Percentiles rank a stretch among this genome's conserved stretches.
Conservation (phyloP, 2,888 invertebrate species). For the Lagria hirta region DNA sequence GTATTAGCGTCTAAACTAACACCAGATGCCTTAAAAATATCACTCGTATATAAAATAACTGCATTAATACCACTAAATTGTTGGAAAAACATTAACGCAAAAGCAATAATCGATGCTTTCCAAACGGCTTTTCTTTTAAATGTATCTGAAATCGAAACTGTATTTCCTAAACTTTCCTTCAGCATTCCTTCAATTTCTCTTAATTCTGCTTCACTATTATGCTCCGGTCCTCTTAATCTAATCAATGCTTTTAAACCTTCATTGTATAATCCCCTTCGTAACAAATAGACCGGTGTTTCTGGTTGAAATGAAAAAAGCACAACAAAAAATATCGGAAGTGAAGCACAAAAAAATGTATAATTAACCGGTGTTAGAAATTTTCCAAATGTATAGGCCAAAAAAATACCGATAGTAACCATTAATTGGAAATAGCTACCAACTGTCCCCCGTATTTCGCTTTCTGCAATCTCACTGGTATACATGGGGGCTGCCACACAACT, state of each 20-base stretch:
- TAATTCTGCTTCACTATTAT: conserved; percentile 68
- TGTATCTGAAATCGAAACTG: conserved; percentile 34
- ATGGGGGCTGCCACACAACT: conserved; percentile 83
- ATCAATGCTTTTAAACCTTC: conserved; percentile 70
- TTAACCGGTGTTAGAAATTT: conserved; percentile 48
- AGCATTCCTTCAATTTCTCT: conserved; percentile 55
- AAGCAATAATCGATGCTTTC: conserved; percentile 70
- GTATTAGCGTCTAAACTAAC: conserved; percentile 60
- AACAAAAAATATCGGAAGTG: conserved; percentile 69
- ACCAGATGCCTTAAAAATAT: conserved; percentile 72
- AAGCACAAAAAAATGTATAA: conserved; percentile 62
- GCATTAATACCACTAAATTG: conserved; percentile 84
- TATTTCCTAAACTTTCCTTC: conserved; percentile 35
- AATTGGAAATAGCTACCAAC: conserved; percentile 87
- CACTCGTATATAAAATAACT: conserved; percentile 75
- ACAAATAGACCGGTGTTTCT: conserved; percentile 76
- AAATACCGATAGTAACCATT: conserved; percentile 80
- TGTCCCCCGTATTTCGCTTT: conserved; percentile 78
- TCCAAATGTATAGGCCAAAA: conserved; percentile 74
- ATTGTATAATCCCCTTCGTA: conserved; percentile 63
- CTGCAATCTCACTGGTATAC: conserved; percentile 83
- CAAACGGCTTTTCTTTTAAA: conserved; percentile 32
- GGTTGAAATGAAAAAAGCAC: conserved; percentile 78
- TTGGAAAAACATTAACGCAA: conserved; percentile 86
- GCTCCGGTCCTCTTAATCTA: conserved; percentile 70